A percentile compares a stretch with the other conserved stretches of the same genome.
Evolutionary conservation across 2,888 invertebrate species (phyloP).

Genomic region (Drosophila peninsularis): DNA sequence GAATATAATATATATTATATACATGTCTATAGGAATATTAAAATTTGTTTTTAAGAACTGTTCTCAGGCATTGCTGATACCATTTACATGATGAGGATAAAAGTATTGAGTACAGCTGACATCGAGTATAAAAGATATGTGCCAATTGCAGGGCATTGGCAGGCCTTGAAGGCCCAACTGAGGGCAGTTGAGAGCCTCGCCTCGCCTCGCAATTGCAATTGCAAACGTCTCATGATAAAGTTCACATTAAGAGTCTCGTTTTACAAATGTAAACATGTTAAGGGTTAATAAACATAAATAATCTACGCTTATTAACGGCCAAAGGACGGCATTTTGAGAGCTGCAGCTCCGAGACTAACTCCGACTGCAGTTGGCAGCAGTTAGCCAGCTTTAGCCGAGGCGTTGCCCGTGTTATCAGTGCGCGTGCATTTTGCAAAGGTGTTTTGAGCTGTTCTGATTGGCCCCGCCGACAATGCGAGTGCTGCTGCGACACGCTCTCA

Average conservation of each 20-base stretch:
- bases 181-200: constrained; percentile 8
- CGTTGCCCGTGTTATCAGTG: constrained; percentile 69
- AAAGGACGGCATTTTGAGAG: constrained; percentile 51
- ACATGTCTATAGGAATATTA: background rate
- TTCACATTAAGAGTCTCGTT: constrained; percentile 84
- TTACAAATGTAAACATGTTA: constrained; percentile 84
- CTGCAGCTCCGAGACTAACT: constrained; percentile 13
- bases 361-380: background rate
- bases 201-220: constrained; percentile 63
- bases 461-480: constrained; percentile 17
- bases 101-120: no score
- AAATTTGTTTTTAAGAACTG: no score
- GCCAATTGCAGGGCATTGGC: constrained; percentile 19
- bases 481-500: constrained; percentile 42
- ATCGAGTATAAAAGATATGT: no score
- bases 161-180: background rate
- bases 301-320: constrained; percentile 82
- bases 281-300: constrained; percentile 84
- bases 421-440: constrained; percentile 83
- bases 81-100: no score
- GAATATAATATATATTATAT: background rate
- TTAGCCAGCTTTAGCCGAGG: constrained; percentile 19
- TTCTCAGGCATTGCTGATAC: no score
- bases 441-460: constrained; percentile 76
- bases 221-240: constrained; percentile 79